Evolutionary conservation across 2,888 invertebrate species (phyloP).

Genomic region (Matsumyia berberina): DNA sequence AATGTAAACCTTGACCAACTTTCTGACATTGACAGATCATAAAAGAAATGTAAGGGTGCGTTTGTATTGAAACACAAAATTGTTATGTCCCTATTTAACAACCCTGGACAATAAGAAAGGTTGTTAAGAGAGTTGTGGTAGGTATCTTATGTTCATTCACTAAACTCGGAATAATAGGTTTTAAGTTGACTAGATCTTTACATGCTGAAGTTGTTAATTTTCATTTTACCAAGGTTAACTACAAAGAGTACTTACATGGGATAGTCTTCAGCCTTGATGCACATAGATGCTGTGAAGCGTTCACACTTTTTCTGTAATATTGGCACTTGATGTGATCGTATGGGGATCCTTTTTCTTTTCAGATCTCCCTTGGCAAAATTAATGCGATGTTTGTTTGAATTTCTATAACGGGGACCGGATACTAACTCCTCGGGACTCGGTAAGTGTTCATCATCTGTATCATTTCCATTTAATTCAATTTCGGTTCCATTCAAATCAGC

Average conservation of each 20-base stretch:
- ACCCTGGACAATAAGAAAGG: too few species aligned
- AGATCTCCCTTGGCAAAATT: slow-evolving; percentile 69
- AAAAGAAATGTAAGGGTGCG: too few species aligned
- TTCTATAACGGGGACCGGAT: slow-evolving; percentile 80
- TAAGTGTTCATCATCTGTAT: slow-evolving; percentile 78
- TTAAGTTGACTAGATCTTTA: too few species aligned
- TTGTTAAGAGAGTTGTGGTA: too few species aligned
- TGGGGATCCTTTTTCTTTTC: slow-evolving; percentile 81
- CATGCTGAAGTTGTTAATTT: too few species aligned
- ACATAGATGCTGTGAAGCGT: slow-evolving; percentile 89
- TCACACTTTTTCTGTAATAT: slow-evolving; percentile 85
- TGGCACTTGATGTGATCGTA: slow-evolving; percentile 58
- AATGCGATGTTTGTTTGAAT: slow-evolving; percentile 78
- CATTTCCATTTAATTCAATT: slow-evolving; percentile 61
- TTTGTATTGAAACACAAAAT: too few species aligned
- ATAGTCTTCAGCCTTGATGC: slow-evolving; percentile 90
- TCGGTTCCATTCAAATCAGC: slow-evolving; percentile 82
- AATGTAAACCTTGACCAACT: too few species aligned
- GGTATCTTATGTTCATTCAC: too few species aligned
- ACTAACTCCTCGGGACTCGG: slow-evolving; percentile 83
- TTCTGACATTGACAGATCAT: too few species aligned
- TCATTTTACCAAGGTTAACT: too few species aligned
- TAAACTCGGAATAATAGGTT: too few species aligned
- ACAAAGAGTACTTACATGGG: slow-evolving; percentile 92
- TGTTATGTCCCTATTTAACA: too few species aligned